Conservation (phyloP, 2,797 vertebrate genomes). For the Trachurus trachurus region DNA sequence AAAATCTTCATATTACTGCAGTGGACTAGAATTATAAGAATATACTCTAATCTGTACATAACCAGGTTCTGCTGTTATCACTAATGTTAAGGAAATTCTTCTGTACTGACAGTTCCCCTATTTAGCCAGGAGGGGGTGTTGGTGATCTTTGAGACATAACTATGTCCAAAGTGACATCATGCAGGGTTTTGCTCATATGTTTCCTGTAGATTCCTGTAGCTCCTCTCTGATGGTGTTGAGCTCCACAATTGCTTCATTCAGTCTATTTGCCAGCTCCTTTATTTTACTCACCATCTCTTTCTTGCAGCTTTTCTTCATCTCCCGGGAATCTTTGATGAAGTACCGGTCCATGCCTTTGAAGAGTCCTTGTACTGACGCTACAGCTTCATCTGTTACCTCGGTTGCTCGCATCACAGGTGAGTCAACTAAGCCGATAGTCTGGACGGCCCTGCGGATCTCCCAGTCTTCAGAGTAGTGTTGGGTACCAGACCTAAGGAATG, state of each 20-base stretch:
- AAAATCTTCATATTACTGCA: background rate
- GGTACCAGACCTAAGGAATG: conserved; percentile 79
- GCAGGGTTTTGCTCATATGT: conserved; percentile 50
- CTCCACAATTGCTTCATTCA: conserved; percentile 77
- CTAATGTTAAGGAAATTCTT: background rate
- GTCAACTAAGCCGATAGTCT: conserved; percentile 80
- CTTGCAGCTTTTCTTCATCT: conserved; percentile 82
- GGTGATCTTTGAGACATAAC: background rate
- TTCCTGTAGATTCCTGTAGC: conserved; percentile 77
- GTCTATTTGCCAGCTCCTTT: conserved; percentile 64
- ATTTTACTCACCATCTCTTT: conserved; percentile 80
- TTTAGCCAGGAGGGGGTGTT: conserved; percentile 44
- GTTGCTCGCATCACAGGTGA: conserved; percentile 68
- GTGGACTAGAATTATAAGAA: background rate
- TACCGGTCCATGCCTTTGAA: conserved; percentile 82
- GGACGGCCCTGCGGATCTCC: conserved; percentile 82
- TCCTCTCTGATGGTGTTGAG: conserved; percentile 82
- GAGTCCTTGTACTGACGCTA: conserved; percentile 66
- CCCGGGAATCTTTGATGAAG: conserved; percentile 81
- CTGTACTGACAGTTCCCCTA: background rate
- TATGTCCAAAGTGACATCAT: background rate
- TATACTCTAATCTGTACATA: background rate
- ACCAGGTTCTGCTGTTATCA: background rate
- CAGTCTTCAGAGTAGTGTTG: conserved; percentile 83
- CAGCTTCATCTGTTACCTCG: conserved; percentile 35